phyloP scores from a whole-genome alignment of 1,140 invertebrate species.

The Melitaea cinxia region DNA sequence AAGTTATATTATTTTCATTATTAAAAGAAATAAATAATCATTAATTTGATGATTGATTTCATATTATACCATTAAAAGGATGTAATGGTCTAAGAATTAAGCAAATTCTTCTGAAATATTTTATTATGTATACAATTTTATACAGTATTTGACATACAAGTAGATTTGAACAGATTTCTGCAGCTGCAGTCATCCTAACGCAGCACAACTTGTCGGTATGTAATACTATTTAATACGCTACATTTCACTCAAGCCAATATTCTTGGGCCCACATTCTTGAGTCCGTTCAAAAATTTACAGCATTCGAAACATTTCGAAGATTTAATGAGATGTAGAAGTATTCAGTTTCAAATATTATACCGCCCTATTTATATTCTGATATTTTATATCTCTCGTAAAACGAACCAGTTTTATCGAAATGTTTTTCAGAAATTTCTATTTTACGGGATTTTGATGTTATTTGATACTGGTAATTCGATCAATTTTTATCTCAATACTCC shows the following conservation, averaged over 20 bases:
- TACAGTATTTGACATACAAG: too few species aligned
- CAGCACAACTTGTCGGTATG: not conserved
- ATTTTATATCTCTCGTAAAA: slow-evolving; percentile 25
- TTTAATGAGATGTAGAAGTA: slow-evolving; percentile 18
- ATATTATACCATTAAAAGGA: too few species aligned
- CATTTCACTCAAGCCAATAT: not conserved
- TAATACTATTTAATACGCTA: too few species aligned
- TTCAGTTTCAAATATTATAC: slow-evolving; percentile 29
- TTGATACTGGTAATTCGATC: not conserved
- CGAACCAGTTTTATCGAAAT: slow-evolving; percentile 29
- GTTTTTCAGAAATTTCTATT: slow-evolving; percentile 22
- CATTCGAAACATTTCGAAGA: slow-evolving; percentile 18
- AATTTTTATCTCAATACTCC: too few species aligned
- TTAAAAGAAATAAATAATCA: too few species aligned
- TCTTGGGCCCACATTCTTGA: not conserved
- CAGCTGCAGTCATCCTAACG: too few species aligned
- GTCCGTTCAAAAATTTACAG: slow-evolving; percentile 16
- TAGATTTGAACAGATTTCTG: too few species aligned
- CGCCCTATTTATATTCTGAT: slow-evolving; percentile 20
- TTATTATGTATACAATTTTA: too few species aligned
- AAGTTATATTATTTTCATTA: too few species aligned
- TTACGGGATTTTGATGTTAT: not conserved
- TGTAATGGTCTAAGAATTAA: too few species aligned
- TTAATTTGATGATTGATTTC: too few species aligned
- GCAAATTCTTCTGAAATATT: too few species aligned